Conservation (phyloP, 2,113 vertebrate genomes). For the Syngnathus typhle region DNA sequence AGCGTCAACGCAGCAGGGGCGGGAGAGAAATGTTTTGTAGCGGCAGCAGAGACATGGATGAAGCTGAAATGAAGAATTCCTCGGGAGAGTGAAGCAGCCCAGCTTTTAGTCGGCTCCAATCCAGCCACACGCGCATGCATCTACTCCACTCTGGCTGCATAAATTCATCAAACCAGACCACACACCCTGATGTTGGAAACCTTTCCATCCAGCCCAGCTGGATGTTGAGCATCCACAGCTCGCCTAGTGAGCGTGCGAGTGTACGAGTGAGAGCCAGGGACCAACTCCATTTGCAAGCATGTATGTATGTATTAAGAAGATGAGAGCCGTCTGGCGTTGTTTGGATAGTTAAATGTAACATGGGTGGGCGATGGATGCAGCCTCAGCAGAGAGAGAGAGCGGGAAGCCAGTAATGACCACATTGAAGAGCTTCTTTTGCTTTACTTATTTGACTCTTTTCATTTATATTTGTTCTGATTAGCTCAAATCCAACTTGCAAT, state of each 20-base stretch:
- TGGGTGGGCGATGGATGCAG: constrained; percentile 43
- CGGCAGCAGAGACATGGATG: constrained; percentile 23
- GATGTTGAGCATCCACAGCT: constrained; percentile 42
- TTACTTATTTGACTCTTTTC: constrained; percentile 16
- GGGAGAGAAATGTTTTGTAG: constrained; percentile 13
- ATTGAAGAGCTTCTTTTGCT: constrained; percentile 20
- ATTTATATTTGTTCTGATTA: constrained; percentile 8
- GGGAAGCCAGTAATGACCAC: constrained; percentile 15
- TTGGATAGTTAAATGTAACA: constrained; percentile 41
- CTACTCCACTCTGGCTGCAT: neutral
- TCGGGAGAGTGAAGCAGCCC: constrained; percentile 21
- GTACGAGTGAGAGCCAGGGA: constrained; percentile 25
- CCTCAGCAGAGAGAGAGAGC: constrained; percentile 26
- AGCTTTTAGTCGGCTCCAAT: constrained; percentile 16
- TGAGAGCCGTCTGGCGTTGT: constrained; percentile 30
- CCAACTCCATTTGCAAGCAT: constrained; percentile 25
- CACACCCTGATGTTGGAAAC: constrained; percentile 54
- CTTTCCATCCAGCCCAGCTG: constrained; percentile 36
- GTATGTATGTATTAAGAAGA: constrained; percentile 36
- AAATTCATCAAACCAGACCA: constrained; percentile 35
- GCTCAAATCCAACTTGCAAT: constrained; percentile 1
- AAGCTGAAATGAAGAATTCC: constrained; percentile 33
- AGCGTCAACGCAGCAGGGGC: constrained; percentile 17
- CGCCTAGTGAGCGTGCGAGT: constrained; percentile 15
- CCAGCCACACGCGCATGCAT: constrained; percentile 18